These are phyloP conservation scores for Yoshiicerus persimilis DNA, from an alignment of 1,140 invertebrate genomes.

Conservation along the genomic window DNA sequence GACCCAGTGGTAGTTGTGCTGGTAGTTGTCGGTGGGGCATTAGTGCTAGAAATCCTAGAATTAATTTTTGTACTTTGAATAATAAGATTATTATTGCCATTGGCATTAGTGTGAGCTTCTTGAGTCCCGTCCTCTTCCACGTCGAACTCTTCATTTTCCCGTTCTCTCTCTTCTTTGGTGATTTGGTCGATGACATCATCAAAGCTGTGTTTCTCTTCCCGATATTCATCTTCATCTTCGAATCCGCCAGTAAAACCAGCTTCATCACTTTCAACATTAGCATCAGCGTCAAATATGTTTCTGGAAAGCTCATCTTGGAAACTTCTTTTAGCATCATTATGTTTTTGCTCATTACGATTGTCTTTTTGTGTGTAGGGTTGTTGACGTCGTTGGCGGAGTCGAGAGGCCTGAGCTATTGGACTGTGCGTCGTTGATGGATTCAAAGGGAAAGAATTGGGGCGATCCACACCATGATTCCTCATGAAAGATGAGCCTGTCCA, in stretches of 20 bases:
- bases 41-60: background rate
- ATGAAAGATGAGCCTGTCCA: background rate
- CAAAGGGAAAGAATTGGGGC: background rate
- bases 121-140: slow-evolving; percentile 25
- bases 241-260: slow-evolving; percentile 21
- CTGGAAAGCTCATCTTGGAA: background rate
- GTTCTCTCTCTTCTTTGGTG: background rate
- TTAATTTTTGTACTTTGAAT: slow-evolving; percentile 36
- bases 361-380: background rate
- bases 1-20: background rate
- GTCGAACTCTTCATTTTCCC: slow-evolving; percentile 9
- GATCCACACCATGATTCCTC: background rate
- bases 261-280: slow-evolving; percentile 40
- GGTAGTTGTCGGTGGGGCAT: background rate
- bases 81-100: slow-evolving; percentile 36
- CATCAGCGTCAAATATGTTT: slow-evolving; percentile 22
- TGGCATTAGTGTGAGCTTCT: background rate
- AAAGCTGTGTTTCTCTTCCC: slow-evolving; percentile 28
- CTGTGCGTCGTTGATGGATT: background rate
- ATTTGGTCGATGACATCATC: slow-evolving; percentile 22
- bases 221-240: slow-evolving; percentile 28
- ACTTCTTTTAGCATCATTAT: background rate
- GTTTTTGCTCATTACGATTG: slow-evolving; percentile 14
- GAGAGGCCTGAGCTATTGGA: background rate
- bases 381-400: background rate